phyloP scores from a whole-genome alignment of 1,140 invertebrate genomes.

The Eciton burchellii region DNA sequence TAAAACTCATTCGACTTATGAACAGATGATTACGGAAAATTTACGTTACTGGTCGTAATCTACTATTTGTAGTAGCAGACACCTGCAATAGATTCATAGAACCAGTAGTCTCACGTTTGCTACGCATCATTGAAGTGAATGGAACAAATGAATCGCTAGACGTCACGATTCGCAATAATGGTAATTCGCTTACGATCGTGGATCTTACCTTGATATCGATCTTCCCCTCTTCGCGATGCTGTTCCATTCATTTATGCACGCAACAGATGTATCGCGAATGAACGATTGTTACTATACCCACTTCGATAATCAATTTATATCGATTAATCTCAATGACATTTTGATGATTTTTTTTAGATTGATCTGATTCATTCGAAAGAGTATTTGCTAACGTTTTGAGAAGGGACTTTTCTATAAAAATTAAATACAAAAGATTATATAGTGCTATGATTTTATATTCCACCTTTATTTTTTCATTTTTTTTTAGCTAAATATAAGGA shows the following conservation, averaged over 20 bases:
- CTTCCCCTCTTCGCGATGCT: constrained; percentile 56
- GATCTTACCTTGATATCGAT: constrained; percentile 64
- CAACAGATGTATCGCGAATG: background rate
- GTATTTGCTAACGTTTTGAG: background rate
- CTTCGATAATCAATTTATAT: no score
- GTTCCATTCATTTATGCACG: constrained; percentile 38
- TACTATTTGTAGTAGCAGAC: background rate
- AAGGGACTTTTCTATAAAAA: background rate
- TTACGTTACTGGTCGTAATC: background rate
- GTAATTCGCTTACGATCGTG: constrained; percentile 70
- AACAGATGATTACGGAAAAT: background rate
- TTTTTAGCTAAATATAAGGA: background rate
- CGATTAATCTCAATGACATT: background rate
- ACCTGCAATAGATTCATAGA: background rate
- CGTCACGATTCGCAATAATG: constrained; percentile 67
- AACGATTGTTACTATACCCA: background rate
- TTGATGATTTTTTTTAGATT: constrained; percentile 9
- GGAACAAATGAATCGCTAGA: constrained; percentile 51
- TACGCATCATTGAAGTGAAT: constrained; percentile 38
- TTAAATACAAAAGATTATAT: background rate
- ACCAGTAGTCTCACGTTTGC: background rate
- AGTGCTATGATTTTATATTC: background rate
- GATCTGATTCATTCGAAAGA: background rate
- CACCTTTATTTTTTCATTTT: no score
- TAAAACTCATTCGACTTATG: background rate